Percentiles rank a stretch among this genome's conserved stretches.
phyloP scores from a whole-genome alignment of 2,888 invertebrate genomes.

The Aspidiotus destructor region DNA sequence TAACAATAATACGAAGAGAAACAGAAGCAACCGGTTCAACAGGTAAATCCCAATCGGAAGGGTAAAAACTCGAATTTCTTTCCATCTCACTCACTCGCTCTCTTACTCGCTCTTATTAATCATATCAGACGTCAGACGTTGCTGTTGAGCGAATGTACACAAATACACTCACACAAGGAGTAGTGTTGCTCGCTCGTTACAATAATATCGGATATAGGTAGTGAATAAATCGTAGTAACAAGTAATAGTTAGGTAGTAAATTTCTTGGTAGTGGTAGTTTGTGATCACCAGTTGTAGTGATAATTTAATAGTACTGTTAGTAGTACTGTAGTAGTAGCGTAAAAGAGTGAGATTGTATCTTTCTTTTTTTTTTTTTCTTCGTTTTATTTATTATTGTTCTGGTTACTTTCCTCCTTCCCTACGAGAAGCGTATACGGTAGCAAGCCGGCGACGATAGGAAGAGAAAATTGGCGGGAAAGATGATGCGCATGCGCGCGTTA shows the following conservation, averaged over 20 bases:
- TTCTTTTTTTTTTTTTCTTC: neutral
- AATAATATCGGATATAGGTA: conserved; percentile 5
- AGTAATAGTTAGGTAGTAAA: conserved; percentile 4
- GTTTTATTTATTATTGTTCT: neutral
- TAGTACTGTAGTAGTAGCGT: neutral
- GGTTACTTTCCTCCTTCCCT: conserved; percentile 1
- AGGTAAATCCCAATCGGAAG: conserved; percentile 28
- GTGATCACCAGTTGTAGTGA: too few species aligned
- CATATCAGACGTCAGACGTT: neutral
- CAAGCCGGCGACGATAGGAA: conserved; percentile 1
- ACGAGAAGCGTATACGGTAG: neutral
- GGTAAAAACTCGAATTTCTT: conserved; percentile 8
- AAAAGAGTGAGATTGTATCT: neutral
- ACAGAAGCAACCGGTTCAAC: conserved; percentile 21
- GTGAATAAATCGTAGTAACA: neutral
- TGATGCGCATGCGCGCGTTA: conserved; percentile 17
- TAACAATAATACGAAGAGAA: neutral
- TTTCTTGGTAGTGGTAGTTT: neutral
- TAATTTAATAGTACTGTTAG: neutral
- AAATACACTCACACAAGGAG: conserved; percentile 17
- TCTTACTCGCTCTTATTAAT: conserved; percentile 10
- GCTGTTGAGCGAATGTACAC: conserved; percentile 6
- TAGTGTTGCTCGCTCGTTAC: conserved; percentile 16
- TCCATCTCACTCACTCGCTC: neutral
- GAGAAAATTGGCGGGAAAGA: conserved; percentile 29